Conservation (phyloP, 2,113 vertebrate genomes). For the Natator depressus region DNA sequence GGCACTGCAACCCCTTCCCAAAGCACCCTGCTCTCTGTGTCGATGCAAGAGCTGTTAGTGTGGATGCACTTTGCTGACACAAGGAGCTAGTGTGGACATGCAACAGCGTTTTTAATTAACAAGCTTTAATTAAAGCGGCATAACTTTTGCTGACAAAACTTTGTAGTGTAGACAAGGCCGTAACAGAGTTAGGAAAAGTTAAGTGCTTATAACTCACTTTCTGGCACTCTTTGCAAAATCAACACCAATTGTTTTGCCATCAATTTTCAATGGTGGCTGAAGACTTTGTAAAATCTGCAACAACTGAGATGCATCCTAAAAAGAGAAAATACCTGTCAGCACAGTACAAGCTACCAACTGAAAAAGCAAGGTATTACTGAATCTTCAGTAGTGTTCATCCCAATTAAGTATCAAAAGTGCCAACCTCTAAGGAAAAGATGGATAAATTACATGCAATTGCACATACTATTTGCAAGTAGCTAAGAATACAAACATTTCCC, state of each 20-base stretch:
- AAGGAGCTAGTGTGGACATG: too few relatives aligned
- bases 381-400: background rate
- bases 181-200: background rate
- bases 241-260: slow-evolving; percentile 98
- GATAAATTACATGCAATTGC: background rate
- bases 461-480: background rate
- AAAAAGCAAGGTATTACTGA: background rate
- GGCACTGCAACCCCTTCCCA: too few relatives aligned
- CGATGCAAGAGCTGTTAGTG: too few relatives aligned
- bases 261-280: slow-evolving; percentile 95
- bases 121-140: too few relatives aligned
- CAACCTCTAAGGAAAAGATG: background rate
- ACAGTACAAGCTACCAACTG: background rate
- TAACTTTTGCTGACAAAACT: too few relatives aligned
- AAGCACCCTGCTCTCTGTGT: too few relatives aligned
- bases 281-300: slow-evolving; percentile 95
- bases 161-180: too few relatives aligned
- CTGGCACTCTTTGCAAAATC: slow-evolving; percentile 99
- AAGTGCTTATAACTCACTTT: slow-evolving; percentile 86
- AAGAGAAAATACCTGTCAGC: slow-evolving; percentile 11
- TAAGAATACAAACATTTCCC: background rate
- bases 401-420: background rate
- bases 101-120: too few relatives aligned
- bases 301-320: slow-evolving; percentile 96
- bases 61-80: too few relatives aligned